A percentile compares a stretch with the other conserved stretches of the same genome.
These are phyloP conservation scores for Haemorhous mexicanus DNA, from an alignment of 2,113 vertebrate species.

Conservation along the genomic window DNA sequence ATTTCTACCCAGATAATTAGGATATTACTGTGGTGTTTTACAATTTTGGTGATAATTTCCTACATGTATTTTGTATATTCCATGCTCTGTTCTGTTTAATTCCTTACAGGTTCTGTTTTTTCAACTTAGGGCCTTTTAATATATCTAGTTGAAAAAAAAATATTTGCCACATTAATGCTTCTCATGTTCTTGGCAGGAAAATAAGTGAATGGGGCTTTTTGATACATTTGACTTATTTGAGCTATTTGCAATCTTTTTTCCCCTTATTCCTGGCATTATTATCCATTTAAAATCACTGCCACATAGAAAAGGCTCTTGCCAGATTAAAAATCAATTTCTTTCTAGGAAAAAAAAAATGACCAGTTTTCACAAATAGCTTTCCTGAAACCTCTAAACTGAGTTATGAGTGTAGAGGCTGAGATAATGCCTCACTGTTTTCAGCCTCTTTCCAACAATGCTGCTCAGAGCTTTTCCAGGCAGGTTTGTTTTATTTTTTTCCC, in stretches of 20 bases:
- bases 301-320: not conserved
- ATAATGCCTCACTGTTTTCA: not conserved
- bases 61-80: not conserved
- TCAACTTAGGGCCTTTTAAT: not conserved
- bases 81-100: not conserved
- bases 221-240: not conserved
- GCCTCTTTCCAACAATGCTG: not conserved
- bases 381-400: not conserved
- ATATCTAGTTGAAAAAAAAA: not conserved
- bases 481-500: rapidly evolving
- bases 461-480: not conserved
- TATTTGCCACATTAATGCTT: not conserved
- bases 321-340: not conserved
- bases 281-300: not conserved
- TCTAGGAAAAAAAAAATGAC: not conserved
- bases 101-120: not conserved
- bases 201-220: not conserved
- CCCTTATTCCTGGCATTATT: not conserved
- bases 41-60: not conserved
- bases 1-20: not conserved
- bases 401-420: not conserved
- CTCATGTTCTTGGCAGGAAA: not conserved
- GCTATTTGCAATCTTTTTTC: not conserved
- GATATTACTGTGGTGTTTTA: not conserved
- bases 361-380: not conserved